Evolutionary conservation across 2,113 vertebrate species (phyloP).

Genomic region (Neodontobutis hainanensis): DNA sequence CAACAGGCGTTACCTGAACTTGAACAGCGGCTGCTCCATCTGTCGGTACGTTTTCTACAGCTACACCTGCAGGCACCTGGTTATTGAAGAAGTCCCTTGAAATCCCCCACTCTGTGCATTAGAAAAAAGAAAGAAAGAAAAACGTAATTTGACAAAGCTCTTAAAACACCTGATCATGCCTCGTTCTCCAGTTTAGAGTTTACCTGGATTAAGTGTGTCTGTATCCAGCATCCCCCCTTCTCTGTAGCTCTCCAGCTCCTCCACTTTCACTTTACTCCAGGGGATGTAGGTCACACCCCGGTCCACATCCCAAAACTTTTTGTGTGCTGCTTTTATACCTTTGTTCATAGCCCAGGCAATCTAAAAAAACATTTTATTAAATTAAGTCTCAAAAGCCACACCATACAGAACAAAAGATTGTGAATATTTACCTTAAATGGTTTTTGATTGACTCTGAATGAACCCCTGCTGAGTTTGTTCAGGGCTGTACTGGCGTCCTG

Average conservation of each 20-base stretch:
- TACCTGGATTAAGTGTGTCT: conserved; percentile 93
- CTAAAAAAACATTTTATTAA: conserved; percentile 64
- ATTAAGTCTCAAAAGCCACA: not conserved
- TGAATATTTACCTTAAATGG: conserved; percentile 89
- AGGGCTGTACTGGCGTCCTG: conserved; percentile 94
- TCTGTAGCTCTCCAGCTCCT: conserved; percentile 88
- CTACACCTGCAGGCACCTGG: conserved; percentile 81
- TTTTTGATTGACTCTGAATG: conserved; percentile 95
- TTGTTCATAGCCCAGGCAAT: conserved; percentile 99
- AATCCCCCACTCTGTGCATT: conserved; percentile 86
- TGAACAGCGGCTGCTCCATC: conserved; percentile 81
- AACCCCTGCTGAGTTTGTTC: conserved; percentile 89
- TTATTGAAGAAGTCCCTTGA: conserved; percentile 78
- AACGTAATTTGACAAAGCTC: conserved; percentile 4
- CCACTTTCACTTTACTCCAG: conserved; percentile 92
- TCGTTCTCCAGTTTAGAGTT: not conserved
- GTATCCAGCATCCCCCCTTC: conserved; percentile 93
- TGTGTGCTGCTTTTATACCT: conserved; percentile 93
- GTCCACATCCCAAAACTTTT: conserved; percentile 98
- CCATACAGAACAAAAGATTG: not conserved
- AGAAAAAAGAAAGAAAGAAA: conserved; percentile 6
- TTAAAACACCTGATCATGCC: not conserved
- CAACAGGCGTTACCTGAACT: conserved; percentile 85
- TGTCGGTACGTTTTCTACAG: conserved; percentile 76
- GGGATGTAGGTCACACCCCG: conserved; percentile 95